These are phyloP conservation scores for Caloenas nicobarica DNA, from an alignment of 2,113 vertebrate genomes.

Conservation along the genomic window DNA sequence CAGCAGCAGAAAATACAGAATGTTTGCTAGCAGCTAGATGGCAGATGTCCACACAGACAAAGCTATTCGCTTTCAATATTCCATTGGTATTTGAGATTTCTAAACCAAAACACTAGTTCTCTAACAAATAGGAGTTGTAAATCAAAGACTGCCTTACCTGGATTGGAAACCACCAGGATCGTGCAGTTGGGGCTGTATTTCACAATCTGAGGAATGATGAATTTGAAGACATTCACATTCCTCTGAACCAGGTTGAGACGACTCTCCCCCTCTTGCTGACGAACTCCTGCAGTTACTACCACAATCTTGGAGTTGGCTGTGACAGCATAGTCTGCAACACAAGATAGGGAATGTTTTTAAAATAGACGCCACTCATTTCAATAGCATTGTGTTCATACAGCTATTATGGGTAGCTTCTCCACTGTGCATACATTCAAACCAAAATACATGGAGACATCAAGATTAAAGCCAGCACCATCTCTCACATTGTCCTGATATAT, in stretches of 20 bases:
- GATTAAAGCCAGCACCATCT: neutral
- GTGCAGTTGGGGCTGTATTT: constrained; percentile 93
- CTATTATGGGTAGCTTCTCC: neutral
- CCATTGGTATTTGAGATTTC: neutral
- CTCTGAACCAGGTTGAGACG: constrained; percentile 96
- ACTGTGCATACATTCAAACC: neutral
- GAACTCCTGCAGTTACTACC: constrained; percentile 92
- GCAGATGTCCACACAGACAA: neutral
- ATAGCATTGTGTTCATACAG: neutral
- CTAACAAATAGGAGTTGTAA: rapidly evolving
- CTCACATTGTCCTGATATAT: neutral
- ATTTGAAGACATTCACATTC: constrained; percentile 95
- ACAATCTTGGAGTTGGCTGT: constrained; percentile 93
- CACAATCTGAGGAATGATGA: constrained; percentile 92
- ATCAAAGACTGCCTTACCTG: constrained; percentile 73
- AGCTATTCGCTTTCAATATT: neutral
- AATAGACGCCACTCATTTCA: neutral
- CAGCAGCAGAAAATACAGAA: neutral
- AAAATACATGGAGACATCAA: rapidly evolving
- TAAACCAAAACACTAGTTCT: neutral
- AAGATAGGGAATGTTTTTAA: no score
- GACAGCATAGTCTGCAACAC: constrained; percentile 86
- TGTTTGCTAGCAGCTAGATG: neutral
- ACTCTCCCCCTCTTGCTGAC: constrained; percentile 97
- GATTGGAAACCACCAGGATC: constrained; percentile 95